Evolutionary conservation across 2,113 vertebrate species (phyloP), one percentile per base, ranked within the genome.

Genomic region (Speoplatyrhinus poulsoni): DNA sequence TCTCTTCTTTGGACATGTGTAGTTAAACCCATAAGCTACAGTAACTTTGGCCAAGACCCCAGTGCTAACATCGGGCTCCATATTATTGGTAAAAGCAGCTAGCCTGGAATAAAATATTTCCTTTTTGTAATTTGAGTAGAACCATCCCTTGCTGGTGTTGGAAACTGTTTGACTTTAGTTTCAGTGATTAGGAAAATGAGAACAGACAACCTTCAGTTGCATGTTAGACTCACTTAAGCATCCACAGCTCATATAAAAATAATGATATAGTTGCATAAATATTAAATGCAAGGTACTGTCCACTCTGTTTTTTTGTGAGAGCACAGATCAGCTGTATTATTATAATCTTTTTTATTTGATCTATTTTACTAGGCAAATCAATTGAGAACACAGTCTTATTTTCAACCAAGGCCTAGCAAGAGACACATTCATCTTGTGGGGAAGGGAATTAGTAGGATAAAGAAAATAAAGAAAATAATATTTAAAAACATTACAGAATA

Each of bases 281-380:
- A 41, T 41, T 41, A 41, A 6, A 41, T 41, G 7, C 36, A 8
- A 52, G 76, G 9, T 26, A 60, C 57, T 70, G 26, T 26, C 26
- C 26, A 26, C 67, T 76, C 62, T 63, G 68, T 75, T 80, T 81
- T 81, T 65, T 69, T 71, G 62, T 69, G 79, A 69, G 70, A 82
- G 54, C 54, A 46, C 71, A 65, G 56, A 68, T 36, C 12, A 67
- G 32, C 68, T 26, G 52, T 55, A 69, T 26, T 26, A 26, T 26
- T 26, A 26, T 26, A 26, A 26, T 26, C 1, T 26, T 26, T 19
- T 26, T 26, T 26, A 26, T 26, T 26, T 26, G 26, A 26, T 26
- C 26, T 26, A 26, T 19, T 19, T 19, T 19, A 19, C 2, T 19
- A 19, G 19, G 19, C 19, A 19, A 19, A 19, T 19, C 19, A 19